Conservation (phyloP, 1,140 invertebrate species). For the Dysdera silvatica region DNA sequence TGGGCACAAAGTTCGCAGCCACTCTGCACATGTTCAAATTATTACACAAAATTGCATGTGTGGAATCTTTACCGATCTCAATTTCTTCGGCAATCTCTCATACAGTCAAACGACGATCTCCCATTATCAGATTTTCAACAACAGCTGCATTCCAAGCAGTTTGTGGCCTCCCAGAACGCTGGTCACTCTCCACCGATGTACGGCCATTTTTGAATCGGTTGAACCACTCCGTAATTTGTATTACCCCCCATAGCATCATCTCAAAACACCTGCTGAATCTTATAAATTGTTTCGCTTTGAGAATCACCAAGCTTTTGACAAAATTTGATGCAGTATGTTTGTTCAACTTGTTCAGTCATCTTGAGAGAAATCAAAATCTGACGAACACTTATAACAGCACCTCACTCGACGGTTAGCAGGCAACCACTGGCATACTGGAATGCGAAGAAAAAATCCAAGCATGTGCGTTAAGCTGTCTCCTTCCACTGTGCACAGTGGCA, state of each 20-base stretch:
- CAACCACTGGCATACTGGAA: constrained; percentile 30
- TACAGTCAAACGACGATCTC: constrained; percentile 34
- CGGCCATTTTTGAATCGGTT: constrained; percentile 35
- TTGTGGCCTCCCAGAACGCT: constrained; percentile 28
- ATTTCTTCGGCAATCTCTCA: constrained; percentile 24
- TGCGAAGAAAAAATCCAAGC: neutral
- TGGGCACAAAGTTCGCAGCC: no score
- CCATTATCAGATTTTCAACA: constrained; percentile 17
- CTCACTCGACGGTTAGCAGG: neutral
- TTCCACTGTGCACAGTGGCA: neutral
- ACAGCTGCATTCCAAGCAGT: constrained; percentile 30
- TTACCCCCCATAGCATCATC: constrained; percentile 34
- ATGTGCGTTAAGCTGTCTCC: neutral
- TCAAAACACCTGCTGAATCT: constrained; percentile 32
- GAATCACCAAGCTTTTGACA: constrained; percentile 30
- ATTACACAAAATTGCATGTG: constrained; percentile 26
- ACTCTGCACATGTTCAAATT: constrained; percentile 32
- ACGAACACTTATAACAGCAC: no score
- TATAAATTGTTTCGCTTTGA: constrained; percentile 33
- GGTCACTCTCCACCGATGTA: constrained; percentile 33
- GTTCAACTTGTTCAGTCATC: no score
- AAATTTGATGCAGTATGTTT: no score
- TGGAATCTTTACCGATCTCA: constrained; percentile 4
- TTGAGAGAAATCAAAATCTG: no score
- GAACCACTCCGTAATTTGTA: constrained; percentile 35